Percentiles rank a stretch among this genome's conserved stretches.
phyloP scores from a whole-genome alignment of 1,140 invertebrate genomes.

The Ostrea edulis region DNA sequence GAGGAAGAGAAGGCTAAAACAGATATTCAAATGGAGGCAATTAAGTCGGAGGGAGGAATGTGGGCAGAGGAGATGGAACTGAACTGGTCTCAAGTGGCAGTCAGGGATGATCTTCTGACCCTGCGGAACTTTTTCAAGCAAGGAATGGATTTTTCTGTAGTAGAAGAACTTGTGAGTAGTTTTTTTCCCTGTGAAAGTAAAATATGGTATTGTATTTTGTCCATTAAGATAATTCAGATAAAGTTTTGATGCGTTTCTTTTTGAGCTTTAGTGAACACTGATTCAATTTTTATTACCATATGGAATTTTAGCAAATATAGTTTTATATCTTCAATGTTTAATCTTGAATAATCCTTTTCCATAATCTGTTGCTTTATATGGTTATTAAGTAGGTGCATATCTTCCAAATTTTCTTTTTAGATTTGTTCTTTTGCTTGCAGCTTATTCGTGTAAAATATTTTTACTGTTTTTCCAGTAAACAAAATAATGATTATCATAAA shows the following conservation, averaged over 20 bases:
- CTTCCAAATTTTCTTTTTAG: no score
- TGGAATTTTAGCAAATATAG: neutral
- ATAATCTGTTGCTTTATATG: no score
- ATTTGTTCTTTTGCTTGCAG: no score
- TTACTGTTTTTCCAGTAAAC: no score
- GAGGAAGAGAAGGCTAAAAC: conserved; percentile 26
- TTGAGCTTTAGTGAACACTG: neutral
- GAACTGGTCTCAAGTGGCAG: conserved; percentile 67
- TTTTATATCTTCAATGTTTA: no score
- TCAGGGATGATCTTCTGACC: conserved; percentile 71
- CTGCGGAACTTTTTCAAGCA: conserved; percentile 76
- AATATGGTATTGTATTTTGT: neutral
- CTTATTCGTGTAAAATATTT: no score
- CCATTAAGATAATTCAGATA: no score
- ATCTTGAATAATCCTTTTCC: no score
- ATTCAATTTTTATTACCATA: neutral
- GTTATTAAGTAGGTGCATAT: no score
- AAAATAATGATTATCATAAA: no score
- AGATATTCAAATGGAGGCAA: conserved; percentile 58
- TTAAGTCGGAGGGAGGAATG: conserved; percentile 61
- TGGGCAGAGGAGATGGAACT: conserved; percentile 75
- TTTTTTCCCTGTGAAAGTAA: neutral
- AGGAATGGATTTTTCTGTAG: conserved; percentile 73
- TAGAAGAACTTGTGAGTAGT: conserved; percentile 74
- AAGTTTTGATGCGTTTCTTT: no score